Percentiles rank a stretch among this genome's conserved stretches.
Evolutionary conservation across 2,113 vertebrate species (phyloP).

Genomic region (Lampris incognitus): DNA sequence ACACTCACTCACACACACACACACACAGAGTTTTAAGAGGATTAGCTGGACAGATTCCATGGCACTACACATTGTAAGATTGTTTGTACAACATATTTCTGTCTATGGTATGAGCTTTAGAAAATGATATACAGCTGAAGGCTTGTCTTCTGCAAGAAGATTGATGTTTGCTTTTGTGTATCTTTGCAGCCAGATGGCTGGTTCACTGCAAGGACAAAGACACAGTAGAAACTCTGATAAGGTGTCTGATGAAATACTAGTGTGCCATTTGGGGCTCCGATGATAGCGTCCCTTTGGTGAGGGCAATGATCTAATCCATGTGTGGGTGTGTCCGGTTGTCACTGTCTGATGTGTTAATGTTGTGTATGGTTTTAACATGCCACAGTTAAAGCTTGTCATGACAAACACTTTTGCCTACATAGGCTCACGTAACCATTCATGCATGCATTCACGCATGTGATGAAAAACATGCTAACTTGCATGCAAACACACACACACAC

Average conservation of each 20-base stretch:
- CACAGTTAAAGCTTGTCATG: not conserved
- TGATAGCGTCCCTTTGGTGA: constrained; percentile 5
- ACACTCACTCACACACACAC: not conserved
- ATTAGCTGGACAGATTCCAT: too few relatives aligned
- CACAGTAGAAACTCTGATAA: not conserved
- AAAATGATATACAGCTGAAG: not conserved
- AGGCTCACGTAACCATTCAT: not conserved
- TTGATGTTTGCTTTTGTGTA: not conserved
- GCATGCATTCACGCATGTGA: not conserved
- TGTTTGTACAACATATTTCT: not conserved
- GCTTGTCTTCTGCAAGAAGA: not conserved
- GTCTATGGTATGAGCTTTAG: not conserved
- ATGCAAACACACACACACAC: not conserved
- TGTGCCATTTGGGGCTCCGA: not conserved
- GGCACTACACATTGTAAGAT: not conserved
- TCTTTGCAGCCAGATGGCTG: not conserved
- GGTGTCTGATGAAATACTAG: not conserved
- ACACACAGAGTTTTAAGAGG: not conserved
- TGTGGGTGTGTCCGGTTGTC: constrained; percentile 16
- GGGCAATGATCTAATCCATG: not conserved
- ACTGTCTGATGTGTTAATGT: not conserved
- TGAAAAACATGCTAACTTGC: not conserved
- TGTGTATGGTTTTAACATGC: not conserved
- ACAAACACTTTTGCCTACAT: not conserved
- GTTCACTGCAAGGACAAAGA: too few relatives aligned